These are phyloP conservation scores for Gonatopus flavifemur DNA, from an alignment of 1,140 invertebrate species.

Conservation along the genomic window DNA sequence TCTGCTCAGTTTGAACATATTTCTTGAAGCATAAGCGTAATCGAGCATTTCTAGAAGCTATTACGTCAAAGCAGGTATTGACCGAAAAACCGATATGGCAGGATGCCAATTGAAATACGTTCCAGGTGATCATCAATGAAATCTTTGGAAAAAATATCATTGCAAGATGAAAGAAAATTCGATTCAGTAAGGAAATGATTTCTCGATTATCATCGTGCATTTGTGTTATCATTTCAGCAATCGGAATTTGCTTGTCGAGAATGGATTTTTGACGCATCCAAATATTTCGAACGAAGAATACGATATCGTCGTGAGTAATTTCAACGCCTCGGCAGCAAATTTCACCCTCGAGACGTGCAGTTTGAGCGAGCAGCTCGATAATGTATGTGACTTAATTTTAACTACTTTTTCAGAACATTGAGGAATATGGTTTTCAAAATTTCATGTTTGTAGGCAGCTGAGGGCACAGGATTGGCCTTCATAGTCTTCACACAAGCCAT, in stretches of 20 bases:
- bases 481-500: conserved; percentile 92
- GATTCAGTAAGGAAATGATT: too few relatives aligned
- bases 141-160: too few relatives aligned
- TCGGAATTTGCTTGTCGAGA: conserved; percentile 50
- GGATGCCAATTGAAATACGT: too few relatives aligned
- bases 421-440: conserved; percentile 7
- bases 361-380: conserved; percentile 70
- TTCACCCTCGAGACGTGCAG: conserved; percentile 66
- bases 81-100: too few relatives aligned
- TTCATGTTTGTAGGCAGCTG: too few relatives aligned
- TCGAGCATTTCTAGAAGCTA: too few relatives aligned
- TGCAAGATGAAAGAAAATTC: too few relatives aligned
- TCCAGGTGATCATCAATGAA: too few relatives aligned
- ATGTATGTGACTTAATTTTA: conserved; percentile 59
- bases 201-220: too few relatives aligned
- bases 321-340: conserved; percentile 51
- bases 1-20: too few relatives aligned
- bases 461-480: conserved; percentile 89
- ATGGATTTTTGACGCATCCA: conserved; percentile 53
- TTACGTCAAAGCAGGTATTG: too few relatives aligned
- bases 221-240: conserved; percentile 37
- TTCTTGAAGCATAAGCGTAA: too few relatives aligned
- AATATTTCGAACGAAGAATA: conserved; percentile 63
- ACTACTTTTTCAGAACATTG: neutral
- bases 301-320: conserved; percentile 48